Evolutionary conservation across 2,113 vertebrate genomes (phyloP), one percentile per base, ranked within the genome.

Genomic region (Dascyllus trimaculatus): DNA sequence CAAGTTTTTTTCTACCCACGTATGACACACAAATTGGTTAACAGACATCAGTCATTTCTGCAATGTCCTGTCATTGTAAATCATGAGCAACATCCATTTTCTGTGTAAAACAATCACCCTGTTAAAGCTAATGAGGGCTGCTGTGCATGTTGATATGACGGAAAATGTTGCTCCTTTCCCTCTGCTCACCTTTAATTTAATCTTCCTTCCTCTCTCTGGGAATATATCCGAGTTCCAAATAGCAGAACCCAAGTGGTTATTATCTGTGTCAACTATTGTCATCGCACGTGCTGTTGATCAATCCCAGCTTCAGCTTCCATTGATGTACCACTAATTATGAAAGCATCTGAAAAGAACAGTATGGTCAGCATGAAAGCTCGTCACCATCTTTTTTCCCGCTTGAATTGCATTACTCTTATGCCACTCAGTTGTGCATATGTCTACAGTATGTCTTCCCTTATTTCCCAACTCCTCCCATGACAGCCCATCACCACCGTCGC

Each of bases 401-500:
- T 75, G 43, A 43, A 65, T 25, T 83, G 15, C 18, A 4, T 58
- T 69, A 32, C 35, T 59, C 54, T 77, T 67, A 17, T 71, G 52
- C 75, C 62, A 58, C 25, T 43, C 71, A 54, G 56, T 66, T 67
- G 54, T 49, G 38, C 77, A 24, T 71, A 8, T 35, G 32, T 14
- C 40, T 13, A 10, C 32, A 35, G 32, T 14, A 24, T 59, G 32
- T 48, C 49, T 72, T 62, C 11, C 18, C 32, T 78, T 66, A 53
- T 53, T 60, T 38, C 53, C 19, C 49, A 32, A 46, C 60, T 71
- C 56, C 45, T 63, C 66, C 49, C 58, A 35, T 80, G 80, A 82
- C 85, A 75, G 81, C 76, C 83, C 75, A 82, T 87, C 88, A 80
- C 69, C 66, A 66, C 84, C 68, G 87, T 92, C 60, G 69, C 82